phyloP scores from a whole-genome alignment of 2,113 vertebrate genomes.

The Ailuropoda melanoleuca region DNA sequence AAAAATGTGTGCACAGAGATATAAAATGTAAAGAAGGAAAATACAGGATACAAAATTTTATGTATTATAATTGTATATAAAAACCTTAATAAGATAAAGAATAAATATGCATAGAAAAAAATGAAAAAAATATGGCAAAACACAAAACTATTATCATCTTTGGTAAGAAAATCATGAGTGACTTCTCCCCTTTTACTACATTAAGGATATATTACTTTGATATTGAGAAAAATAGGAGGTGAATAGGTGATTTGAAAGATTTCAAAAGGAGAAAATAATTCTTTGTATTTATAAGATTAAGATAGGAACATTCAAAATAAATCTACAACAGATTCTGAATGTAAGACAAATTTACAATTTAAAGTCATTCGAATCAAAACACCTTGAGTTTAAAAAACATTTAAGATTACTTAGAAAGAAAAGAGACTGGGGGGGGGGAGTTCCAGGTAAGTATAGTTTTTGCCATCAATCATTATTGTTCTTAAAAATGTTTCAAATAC shows the following conservation, averaged over 20 bases:
- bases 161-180: constrained; percentile 8
- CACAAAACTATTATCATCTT: neutral
- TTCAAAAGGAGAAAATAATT: neutral
- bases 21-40: neutral
- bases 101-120: neutral
- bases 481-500: constrained; percentile 74
- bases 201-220: constrained; percentile 24
- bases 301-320: neutral
- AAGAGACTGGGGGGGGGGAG: constrained; percentile 61
- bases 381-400: constrained; percentile 62
- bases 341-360: constrained; percentile 36
- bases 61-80: neutral
- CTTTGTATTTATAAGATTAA: neutral
- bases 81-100: neutral
- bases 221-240: neutral
- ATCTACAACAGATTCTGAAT: neutral
- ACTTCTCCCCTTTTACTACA: neutral
- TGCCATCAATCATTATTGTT: constrained; percentile 65
- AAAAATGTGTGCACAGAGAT: neutral
- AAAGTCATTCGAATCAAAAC: constrained; percentile 78
- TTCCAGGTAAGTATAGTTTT: constrained; percentile 77
- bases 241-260: neutral
- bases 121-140: neutral
- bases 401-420: constrained; percentile 73
- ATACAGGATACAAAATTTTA: neutral